phyloP scores from a whole-genome alignment of 92 coral and sea anemone genomes.

The Zoanthus solanderi region DNA sequence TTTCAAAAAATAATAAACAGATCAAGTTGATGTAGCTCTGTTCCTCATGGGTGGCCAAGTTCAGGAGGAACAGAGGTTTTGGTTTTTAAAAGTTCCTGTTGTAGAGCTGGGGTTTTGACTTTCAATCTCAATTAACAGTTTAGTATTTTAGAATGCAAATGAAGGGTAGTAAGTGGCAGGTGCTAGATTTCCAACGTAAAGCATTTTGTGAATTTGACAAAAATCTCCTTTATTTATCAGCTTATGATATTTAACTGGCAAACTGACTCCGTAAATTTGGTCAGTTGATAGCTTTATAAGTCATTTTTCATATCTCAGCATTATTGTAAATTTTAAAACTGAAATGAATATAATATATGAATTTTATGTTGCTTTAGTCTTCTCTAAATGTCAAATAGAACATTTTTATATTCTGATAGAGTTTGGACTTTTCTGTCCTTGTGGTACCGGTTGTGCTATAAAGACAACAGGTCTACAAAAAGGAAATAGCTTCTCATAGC shows the following conservation, averaged over 20 bases:
- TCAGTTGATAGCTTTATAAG: constrained; percentile 26
- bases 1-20: constrained; percentile 14
- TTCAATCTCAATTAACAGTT: constrained; percentile 60
- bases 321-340: constrained; percentile 18
- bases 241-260: constrained; percentile 61
- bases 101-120: constrained; percentile 47
- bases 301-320: constrained; percentile 1
- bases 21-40: constrained; percentile 6
- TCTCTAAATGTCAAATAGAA: background rate
- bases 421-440: background rate
- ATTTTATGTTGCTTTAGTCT: background rate
- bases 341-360: background rate
- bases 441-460: too few relatives aligned
- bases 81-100: background rate
- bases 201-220: constrained; percentile 67
- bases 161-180: constrained; percentile 59
- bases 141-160: constrained; percentile 70
- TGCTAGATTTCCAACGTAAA: constrained; percentile 66
- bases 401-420: background rate
- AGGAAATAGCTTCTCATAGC: constrained; percentile 18
- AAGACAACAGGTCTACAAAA: background rate
- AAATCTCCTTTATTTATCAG: constrained; percentile 54
- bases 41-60: constrained; percentile 41
- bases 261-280: constrained; percentile 48
- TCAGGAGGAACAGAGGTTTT: background rate